Evolutionary conservation across 2,888 invertebrate genomes (phyloP).

Genomic region (Sinhomidia bicolor): DNA sequence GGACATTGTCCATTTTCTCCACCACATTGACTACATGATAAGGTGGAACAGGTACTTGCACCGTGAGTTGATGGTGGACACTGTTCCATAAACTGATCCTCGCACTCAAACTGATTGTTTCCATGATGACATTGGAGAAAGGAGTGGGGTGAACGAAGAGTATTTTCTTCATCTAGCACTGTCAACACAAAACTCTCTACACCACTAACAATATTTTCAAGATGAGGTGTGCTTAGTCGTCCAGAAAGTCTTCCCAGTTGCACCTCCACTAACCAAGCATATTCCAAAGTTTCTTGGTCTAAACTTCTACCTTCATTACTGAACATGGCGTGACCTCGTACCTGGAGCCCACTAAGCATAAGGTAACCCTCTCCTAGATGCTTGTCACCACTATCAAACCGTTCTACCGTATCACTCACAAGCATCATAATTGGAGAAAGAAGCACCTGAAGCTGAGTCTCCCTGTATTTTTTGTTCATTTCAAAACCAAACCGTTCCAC

Average conservation of each 20-base stretch:
- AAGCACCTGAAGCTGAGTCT: slow-evolving; percentile 94
- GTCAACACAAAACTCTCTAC: slow-evolving; percentile 94
- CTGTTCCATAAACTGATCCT: slow-evolving; percentile 79
- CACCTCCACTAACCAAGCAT: slow-evolving; percentile 98
- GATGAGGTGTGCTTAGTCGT: slow-evolving; percentile 92
- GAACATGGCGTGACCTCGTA: slow-evolving; percentile 98
- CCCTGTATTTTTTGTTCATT: slow-evolving; percentile 96
- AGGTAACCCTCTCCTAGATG: slow-evolving; percentile 92
- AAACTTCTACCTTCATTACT: slow-evolving; percentile 94
- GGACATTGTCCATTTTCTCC: slow-evolving; percentile 3
- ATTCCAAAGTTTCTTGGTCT: slow-evolving; percentile 97
- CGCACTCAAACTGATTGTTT: slow-evolving; percentile 87
- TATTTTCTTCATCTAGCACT: slow-evolving; percentile 94
- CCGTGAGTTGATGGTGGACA: neutral
- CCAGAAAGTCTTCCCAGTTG: slow-evolving; percentile 97
- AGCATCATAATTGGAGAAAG: slow-evolving; percentile 94
- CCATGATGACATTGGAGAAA: slow-evolving; percentile 91
- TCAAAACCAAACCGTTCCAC: slow-evolving; percentile 97
- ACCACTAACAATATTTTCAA: slow-evolving; percentile 93
- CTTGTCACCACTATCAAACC: slow-evolving; percentile 86
- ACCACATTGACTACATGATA: slow-evolving; percentile 49
- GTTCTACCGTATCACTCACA: slow-evolving; percentile 87
- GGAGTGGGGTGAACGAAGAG: slow-evolving; percentile 90
- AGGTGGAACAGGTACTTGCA: slow-evolving; percentile 19
- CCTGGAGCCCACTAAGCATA: slow-evolving; percentile 91